Evolutionary conservation across 53 echinoderm and acorn worm genomes (phyloP).

Genomic region (Astropecten irregularis): DNA sequence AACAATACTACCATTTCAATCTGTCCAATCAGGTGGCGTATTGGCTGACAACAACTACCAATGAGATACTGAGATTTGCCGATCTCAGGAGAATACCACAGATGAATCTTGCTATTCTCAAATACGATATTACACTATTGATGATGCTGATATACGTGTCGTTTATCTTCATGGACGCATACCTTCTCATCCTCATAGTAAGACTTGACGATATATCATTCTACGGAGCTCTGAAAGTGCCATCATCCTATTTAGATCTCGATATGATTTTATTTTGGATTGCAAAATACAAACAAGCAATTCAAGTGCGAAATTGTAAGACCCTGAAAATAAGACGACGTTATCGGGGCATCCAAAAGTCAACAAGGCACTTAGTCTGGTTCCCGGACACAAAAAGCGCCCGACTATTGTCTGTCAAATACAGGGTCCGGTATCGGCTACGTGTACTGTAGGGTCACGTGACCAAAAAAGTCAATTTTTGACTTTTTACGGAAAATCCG

Average conservation of each 20-base stretch:
- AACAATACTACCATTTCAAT: too few species aligned
- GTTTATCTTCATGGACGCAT: slow-evolving; percentile 28
- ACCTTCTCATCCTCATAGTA: slow-evolving; percentile 43
- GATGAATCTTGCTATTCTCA: slow-evolving; percentile 15
- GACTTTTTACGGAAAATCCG: too few species aligned
- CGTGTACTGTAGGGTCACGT: too few species aligned
- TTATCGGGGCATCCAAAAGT: too few species aligned
- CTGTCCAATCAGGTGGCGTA: background rate
- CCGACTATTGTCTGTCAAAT: too few species aligned
- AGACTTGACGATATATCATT: background rate
- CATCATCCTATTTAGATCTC: background rate
- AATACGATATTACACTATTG: slow-evolving; percentile 25
- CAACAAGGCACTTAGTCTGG: too few species aligned
- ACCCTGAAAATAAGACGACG: too few species aligned
- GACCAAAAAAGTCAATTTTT: too few species aligned
- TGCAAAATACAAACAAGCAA: too few species aligned
- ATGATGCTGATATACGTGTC: slow-evolving; percentile 19
- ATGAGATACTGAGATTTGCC: slow-evolving; percentile 18
- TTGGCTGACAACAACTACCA: background rate
- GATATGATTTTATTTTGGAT: background rate
- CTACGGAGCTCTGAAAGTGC: background rate
- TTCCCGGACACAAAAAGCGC: too few species aligned
- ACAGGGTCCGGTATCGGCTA: too few species aligned
- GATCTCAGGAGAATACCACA: slow-evolving; percentile 15
- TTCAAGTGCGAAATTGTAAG: too few species aligned